A percentile compares a stretch with the other conserved stretches of the same genome.
Conservation (phyloP, 2,888 invertebrate genomes). For the Pollenia angustigena region DNA sequence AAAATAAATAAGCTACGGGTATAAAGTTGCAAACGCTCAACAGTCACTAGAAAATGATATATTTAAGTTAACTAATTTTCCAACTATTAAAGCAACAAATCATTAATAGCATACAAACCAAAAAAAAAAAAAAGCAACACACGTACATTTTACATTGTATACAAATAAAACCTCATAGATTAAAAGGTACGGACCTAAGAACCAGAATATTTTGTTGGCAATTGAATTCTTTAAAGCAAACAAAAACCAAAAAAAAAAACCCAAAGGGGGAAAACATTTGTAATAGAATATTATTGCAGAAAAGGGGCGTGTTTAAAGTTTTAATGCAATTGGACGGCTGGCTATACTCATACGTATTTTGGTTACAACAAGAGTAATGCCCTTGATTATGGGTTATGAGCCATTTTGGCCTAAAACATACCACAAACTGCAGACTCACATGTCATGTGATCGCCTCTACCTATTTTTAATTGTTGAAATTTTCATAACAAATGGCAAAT, state of each 20-base stretch:
- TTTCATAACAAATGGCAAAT: constrained; percentile 49
- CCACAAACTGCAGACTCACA: not conserved
- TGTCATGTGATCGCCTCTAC: not conserved
- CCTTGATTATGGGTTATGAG: constrained; percentile 60
- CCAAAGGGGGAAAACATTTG: constrained; percentile 40
- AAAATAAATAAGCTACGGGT: constrained; percentile 8
- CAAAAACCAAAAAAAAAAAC: not conserved
- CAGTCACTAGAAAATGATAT: constrained; percentile 66
- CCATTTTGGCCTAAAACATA: constrained; percentile 4
- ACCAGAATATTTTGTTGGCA: constrained; percentile 29
- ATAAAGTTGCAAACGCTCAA: constrained; percentile 26
- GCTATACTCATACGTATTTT: not conserved
- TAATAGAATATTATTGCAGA: constrained; percentile 34
- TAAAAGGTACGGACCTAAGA: constrained; percentile 30
- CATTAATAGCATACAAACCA: constrained; percentile 39
- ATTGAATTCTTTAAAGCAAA: constrained; percentile 3
- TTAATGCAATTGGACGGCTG: not conserved
- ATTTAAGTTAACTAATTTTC: constrained; percentile 67
- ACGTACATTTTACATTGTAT: not conserved
- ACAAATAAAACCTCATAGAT: not conserved
- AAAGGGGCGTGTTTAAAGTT: constrained; percentile 58
- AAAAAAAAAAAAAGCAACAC: constrained; percentile 1
- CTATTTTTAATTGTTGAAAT: constrained; percentile 45
- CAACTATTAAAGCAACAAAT: constrained; percentile 62
- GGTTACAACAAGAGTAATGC: constrained; percentile 48